Percentiles rank a stretch among this genome's conserved stretches.
Evolutionary conservation across 2,113 vertebrate genomes (phyloP).

Genomic region (Paramormyrops kingsleyae): DNA sequence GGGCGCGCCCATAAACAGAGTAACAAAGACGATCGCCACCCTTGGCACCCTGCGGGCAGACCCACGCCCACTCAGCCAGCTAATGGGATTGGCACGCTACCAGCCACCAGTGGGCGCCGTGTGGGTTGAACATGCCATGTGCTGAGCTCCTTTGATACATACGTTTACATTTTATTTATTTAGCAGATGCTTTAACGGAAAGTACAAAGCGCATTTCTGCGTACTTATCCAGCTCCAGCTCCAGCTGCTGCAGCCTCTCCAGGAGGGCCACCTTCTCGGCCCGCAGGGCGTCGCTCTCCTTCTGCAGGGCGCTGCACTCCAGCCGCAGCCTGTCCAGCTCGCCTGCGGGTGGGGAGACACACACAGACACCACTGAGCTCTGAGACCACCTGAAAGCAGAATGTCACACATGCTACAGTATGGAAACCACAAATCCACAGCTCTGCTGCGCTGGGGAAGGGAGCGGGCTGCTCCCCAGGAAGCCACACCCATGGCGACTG

Average conservation of each 20-base stretch:
- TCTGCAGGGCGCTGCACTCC: conserved; percentile 73
- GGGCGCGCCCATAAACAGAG: background rate
- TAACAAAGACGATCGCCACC: background rate
- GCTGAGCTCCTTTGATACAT: background rate
- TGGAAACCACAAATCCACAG: background rate
- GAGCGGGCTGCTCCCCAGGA: background rate
- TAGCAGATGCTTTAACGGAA: background rate
- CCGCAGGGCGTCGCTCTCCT: conserved; percentile 74
- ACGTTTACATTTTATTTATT: background rate
- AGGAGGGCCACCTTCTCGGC: conserved; percentile 69
- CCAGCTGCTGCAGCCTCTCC: conserved; percentile 74
- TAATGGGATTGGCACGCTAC: background rate
- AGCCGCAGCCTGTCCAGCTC: conserved; percentile 78
- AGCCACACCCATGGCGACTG: background rate
- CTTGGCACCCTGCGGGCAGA: background rate
- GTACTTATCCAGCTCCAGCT: conserved; percentile 84
- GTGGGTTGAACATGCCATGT: background rate
- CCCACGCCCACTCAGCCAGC: background rate
- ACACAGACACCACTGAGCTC: background rate
- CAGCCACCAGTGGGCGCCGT: background rate
- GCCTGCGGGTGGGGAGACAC: conserved; percentile 45
- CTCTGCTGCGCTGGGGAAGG: background rate
- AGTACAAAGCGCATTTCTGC: background rate
- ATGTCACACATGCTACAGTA: background rate
- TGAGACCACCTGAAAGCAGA: background rate